Base-by-base conservation (phyloP, 2,797 vertebrate species). In the Clarias laeviceps region DNA sequence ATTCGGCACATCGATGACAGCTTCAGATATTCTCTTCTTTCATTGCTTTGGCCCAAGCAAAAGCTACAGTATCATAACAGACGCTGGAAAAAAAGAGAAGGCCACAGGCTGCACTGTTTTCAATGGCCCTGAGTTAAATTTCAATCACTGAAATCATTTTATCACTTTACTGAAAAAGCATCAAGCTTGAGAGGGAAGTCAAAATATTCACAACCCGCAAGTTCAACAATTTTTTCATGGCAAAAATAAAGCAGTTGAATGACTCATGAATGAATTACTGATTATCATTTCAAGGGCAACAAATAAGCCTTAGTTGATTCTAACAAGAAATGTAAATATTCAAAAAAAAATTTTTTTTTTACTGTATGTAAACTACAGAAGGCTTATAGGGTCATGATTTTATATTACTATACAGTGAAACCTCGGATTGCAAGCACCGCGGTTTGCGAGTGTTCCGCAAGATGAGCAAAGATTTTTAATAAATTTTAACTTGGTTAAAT, bases 21-120 rank as follows among this genome's bases (percentile, higher is more conserved):
- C 86, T 88, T 87, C 80, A 87, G 84, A 87, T 87, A 85, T 86
- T 90, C 87, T 82, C 65, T 85, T 82, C 81, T 88, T 89, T 88
- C 82, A 74, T 79, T 64, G 85, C 87, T 84, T 84, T 85, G 82
- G 89, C 84, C 80, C 65, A 74, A 84, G 78, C 20, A 27, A 87
- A 82, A 76, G 79, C 65, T 61, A 68, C 50, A 78, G 82, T 83
- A 69, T 56, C 80, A 57, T 68, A 86, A 85, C 83, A 68, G 82
- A 77, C 50, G 69, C 74, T 80, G 85, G 73, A 27, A 74, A 57
- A 85, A 80, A 70, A 50, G 18, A 78, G 56, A 79, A 62, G 61
- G 59, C 78, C 76, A 83, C 57, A 87, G 84, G 20, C 68, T 45
- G 61, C 24, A 64, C 14, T 74, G 45, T 62, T 73, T 74, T 61